Evolutionary conservation across 2,797 vertebrate genomes (phyloP).

Genomic region (Muraenolepis orangiensis): DNA sequence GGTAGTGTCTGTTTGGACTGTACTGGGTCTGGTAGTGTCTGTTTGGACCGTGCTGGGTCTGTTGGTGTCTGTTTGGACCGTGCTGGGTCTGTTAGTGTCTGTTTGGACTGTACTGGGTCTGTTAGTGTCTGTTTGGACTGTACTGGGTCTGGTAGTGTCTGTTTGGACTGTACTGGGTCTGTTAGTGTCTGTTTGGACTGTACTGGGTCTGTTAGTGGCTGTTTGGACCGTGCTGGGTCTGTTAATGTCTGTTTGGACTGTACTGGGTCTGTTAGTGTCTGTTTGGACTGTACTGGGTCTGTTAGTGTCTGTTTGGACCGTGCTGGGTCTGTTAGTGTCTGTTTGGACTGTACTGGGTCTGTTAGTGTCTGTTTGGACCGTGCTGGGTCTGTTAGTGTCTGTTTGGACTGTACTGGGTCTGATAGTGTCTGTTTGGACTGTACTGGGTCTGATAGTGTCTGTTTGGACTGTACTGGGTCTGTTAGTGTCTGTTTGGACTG

Average conservation of each 20-base stretch:
- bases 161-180: not conserved
- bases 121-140: too few relatives aligned
- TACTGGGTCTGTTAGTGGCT: not conserved
- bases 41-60: not conserved
- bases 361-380: too few relatives aligned
- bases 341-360: not conserved
- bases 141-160: not conserved
- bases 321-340: not conserved
- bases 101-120: not conserved
- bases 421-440: too few relatives aligned
- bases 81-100: not conserved
- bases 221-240: not conserved
- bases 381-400: not conserved
- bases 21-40: not conserved
- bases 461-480: not conserved
- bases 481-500: not conserved
- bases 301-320: too few relatives aligned
- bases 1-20: too few relatives aligned
- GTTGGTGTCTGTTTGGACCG: too few relatives aligned
- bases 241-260: too few relatives aligned
- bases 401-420: not conserved
- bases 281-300: not conserved
- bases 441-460: not conserved
- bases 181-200: too few relatives aligned
- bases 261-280: not conserved